phyloP scores from a whole-genome alignment of 2,797 vertebrate species.

The Falco concolor region DNA sequence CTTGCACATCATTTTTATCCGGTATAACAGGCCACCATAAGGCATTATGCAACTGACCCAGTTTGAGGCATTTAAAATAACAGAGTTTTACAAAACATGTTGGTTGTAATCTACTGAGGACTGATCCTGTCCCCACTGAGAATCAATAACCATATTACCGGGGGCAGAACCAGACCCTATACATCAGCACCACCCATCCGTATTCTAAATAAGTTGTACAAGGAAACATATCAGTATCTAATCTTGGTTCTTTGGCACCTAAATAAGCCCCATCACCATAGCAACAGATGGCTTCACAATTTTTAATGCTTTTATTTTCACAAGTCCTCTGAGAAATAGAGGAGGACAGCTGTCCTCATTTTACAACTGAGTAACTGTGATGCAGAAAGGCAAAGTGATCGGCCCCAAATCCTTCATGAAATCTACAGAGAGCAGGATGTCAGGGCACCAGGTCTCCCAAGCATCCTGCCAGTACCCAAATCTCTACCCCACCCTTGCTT shows the following conservation, averaged over 20 bases:
- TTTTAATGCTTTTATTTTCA: constrained; percentile 56
- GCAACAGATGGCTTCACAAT: constrained; percentile 47
- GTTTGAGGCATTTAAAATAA: neutral
- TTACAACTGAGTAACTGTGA: neutral
- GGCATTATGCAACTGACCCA: constrained; percentile 34
- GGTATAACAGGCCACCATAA: neutral
- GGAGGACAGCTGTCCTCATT: constrained; percentile 4
- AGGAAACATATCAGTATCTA: constrained; percentile 48
- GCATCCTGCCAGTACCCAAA: neutral
- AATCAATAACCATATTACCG: neutral
- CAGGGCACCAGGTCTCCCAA: neutral
- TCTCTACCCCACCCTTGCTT: neutral
- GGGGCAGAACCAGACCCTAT: constrained; percentile 16
- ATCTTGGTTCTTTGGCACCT: neutral
- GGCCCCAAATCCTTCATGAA: neutral
- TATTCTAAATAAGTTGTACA: constrained; percentile 23
- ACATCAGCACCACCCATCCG: neutral
- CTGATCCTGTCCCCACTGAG: neutral
- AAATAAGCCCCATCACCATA: constrained; percentile 36
- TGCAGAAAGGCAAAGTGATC: neutral
- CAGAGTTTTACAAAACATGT: neutral
- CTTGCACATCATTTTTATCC: neutral
- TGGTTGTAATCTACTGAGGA: neutral
- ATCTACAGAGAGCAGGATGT: neutral
- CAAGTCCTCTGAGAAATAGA: constrained; percentile 20